phyloP scores from a whole-genome alignment of 2,888 invertebrate species.

The Blastobasis adustella region DNA sequence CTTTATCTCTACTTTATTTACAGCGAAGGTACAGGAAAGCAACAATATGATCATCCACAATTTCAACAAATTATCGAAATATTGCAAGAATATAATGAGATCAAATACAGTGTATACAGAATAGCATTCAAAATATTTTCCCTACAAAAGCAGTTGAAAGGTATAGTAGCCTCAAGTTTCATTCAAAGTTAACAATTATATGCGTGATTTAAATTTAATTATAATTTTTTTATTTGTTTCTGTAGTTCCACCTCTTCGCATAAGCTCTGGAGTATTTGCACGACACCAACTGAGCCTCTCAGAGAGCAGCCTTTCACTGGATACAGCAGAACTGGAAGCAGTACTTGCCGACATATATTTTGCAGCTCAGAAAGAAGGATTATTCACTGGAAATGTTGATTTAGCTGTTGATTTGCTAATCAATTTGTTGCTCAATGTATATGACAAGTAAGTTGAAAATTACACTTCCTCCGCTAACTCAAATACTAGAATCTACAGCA shows the following conservation, averaged over 20 bases:
- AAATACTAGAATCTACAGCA: no score
- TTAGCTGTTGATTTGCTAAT: constrained; percentile 77
- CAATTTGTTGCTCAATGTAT: constrained; percentile 79
- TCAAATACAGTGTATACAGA: constrained; percentile 85
- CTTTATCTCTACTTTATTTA: constrained; percentile 22
- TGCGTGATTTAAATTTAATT: not conserved
- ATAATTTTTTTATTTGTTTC: constrained; percentile 4
- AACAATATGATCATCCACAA: constrained; percentile 76
- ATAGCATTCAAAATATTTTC: constrained; percentile 80
- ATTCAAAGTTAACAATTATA: not conserved
- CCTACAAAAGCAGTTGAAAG: constrained; percentile 70
- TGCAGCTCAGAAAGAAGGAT: constrained; percentile 80
- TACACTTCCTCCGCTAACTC: no score
- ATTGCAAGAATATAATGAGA: constrained; percentile 78
- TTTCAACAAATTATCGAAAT: constrained; percentile 73
- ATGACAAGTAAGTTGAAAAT: constrained; percentile 74
- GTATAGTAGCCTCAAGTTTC: constrained; percentile 44
- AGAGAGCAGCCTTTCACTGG: constrained; percentile 79
- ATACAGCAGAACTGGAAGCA: constrained; percentile 80
- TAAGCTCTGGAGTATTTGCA: constrained; percentile 82
- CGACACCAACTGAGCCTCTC: constrained; percentile 81
- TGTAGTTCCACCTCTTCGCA: constrained; percentile 66
- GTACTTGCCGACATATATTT: constrained; percentile 84
- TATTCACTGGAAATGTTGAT: constrained; percentile 77
- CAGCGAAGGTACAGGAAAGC: constrained; percentile 65